phyloP scores from a whole-genome alignment of 2,797 vertebrate species.

The Cuniculus paca region DNA sequence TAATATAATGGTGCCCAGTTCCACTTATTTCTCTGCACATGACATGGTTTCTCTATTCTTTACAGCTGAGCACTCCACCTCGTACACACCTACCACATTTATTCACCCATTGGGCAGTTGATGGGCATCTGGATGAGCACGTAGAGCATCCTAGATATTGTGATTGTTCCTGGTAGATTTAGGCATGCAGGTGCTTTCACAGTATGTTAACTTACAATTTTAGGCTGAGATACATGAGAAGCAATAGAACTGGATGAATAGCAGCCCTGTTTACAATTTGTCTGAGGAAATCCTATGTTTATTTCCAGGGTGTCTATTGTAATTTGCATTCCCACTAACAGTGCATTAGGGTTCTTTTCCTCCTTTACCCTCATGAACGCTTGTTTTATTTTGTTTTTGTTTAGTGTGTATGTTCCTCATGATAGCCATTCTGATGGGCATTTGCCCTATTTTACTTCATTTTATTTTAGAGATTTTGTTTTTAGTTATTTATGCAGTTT shows the following conservation, averaged over 20 bases:
- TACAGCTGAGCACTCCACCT: fast-evolving
- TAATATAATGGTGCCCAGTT: background rate
- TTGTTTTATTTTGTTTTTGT: background rate
- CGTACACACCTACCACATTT: fast-evolving
- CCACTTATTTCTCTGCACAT: background rate
- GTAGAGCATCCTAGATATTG: background rate
- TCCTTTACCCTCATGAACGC: background rate
- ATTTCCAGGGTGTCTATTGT: background rate
- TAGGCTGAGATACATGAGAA: background rate
- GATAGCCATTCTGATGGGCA: too few species aligned
- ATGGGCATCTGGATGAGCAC: background rate
- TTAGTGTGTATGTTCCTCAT: background rate
- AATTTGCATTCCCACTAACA: background rate
- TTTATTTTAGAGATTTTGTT: background rate
- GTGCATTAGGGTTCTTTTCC: background rate
- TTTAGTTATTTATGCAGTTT: background rate
- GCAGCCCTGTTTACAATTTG: background rate
- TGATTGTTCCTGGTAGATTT: fast-evolving
- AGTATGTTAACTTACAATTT: background rate
- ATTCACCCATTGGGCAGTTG: background rate
- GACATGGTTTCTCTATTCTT: background rate
- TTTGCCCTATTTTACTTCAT: background rate
- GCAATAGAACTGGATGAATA: background rate
- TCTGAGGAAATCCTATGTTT: background rate
- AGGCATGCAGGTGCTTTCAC: background rate